Evolutionary conservation across 1,140 invertebrate species (phyloP).

Genomic region (Caenorhabditis inopinata): DNA sequence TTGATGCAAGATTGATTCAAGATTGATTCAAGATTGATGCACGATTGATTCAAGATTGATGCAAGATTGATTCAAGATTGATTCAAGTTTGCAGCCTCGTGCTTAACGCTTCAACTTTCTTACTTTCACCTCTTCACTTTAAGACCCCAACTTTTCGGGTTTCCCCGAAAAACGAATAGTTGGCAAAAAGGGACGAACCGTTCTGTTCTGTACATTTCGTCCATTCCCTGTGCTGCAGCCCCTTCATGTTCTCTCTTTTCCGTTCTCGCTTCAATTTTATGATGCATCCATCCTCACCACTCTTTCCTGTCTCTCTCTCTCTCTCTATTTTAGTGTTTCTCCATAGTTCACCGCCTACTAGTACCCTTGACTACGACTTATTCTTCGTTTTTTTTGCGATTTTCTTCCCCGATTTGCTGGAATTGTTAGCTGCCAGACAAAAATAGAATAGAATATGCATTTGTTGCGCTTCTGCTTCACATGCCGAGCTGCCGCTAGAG

Average conservation of each 20-base stretch:
- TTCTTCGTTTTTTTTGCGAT: no score
- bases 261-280: conserved; percentile 35
- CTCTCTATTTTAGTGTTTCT: not conserved
- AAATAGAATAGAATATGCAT: no score
- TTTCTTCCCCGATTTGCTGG: not conserved
- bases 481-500: no score
- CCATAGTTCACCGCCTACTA: not conserved
- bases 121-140: no score
- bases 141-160: no score
- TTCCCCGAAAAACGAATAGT: not conserved
- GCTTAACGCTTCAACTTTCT: no score
- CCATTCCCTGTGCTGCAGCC: not conserved
- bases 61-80: no score
- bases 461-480: no score
- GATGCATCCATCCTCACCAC: conserved; percentile 30
- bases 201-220: conserved; percentile 1
- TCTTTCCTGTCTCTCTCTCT: not conserved
- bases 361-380: conserved; percentile 14
- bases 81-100: no score
- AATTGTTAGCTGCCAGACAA: not conserved
- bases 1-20: no score
- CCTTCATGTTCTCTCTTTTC: not conserved
- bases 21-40: no score
- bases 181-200: not conserved
- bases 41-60: no score